A percentile compares a stretch with the other conserved stretches of the same genome.
These are phyloP conservation scores for Nesoenas mayeri DNA, from an alignment of 2,113 vertebrate genomes.

Conservation along the genomic window DNA sequence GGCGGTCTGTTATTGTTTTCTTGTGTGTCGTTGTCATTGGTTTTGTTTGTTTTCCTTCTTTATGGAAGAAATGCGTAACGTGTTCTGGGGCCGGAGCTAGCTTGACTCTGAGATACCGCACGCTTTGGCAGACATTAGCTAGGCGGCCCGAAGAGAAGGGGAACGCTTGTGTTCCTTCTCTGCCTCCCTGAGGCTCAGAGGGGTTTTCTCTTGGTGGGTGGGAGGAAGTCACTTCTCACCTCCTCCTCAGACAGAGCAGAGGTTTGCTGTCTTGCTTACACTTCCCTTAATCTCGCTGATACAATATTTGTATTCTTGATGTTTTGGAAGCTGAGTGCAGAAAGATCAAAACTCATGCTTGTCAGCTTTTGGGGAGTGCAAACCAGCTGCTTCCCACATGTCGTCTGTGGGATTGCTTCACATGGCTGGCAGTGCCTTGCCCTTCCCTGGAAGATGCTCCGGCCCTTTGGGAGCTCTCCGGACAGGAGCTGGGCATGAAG, in stretches of 20 bases:
- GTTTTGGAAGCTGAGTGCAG: neutral
- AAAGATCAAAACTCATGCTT: neutral
- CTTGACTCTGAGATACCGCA: neutral
- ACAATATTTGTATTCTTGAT: constrained; percentile 26
- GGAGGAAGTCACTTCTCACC: neutral
- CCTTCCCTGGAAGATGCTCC: neutral
- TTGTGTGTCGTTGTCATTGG: neutral
- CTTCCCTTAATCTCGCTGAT: neutral
- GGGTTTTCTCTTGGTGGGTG: neutral
- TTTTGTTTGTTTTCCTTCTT: neutral
- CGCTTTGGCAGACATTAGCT: neutral
- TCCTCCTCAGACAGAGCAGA: neutral
- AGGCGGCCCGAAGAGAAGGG: neutral
- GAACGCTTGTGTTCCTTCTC: neutral
- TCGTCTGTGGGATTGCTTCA: neutral
- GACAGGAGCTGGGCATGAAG: neutral
- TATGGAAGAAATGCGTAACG: neutral
- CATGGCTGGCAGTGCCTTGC: neutral
- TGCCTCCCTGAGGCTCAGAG: neutral
- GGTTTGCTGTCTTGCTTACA: neutral
- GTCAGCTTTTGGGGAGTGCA: neutral
- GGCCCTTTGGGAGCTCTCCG: neutral
- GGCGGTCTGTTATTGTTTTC: neutral
- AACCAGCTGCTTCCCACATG: neutral
- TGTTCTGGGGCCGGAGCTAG: neutral